Evolutionary conservation across 2,888 invertebrate species (phyloP), one percentile per base, ranked within the genome.

Genomic region (Thysanoteuthis rhombus): DNA sequence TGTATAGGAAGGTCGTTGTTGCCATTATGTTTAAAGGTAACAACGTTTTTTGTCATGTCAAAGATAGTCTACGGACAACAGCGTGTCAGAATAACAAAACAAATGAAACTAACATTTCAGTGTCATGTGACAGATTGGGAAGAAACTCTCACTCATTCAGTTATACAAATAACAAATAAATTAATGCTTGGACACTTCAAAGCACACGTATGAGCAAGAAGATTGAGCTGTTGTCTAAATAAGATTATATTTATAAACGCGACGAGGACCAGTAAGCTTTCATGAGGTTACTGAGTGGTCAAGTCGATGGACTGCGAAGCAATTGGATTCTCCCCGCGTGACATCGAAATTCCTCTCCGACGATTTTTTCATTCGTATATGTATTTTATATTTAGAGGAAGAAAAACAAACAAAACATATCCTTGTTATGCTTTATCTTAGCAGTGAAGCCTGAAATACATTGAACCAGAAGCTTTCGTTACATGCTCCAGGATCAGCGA

Each of bases 221-320:
- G n/a, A 75, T 1, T 19, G n/a, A 10, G 6, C 0, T 12, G 10
- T n/a, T 75, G 8, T 75, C 32, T 1, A 58, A 58, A 58, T 58
- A 58, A 28, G 42, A 4, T n/a, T 42, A 58, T 58, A 58, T 0
- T 42, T 42, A 42, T 42, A 42, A 0, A 42, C 42, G 16, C 3
- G 6, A 22, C 12, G 19, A 75, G 0, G 16, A 4, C 16, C n/a
- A 12, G 0, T 1, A 0, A 8, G n/a, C 36, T 1, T 6, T 25
- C n/a, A 75, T n/a, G n/a, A 75, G 75, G 75, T 75, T n/a, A n/a
- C 75, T n/a, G 75, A 75, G 75, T 75, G 75, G 75, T 75, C 36
- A 75, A 75, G 75, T n/a, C 75, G 75, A 75, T 75, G 75, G 75
- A 75, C 75, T 75, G 75, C 75, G n/a, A 75, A 75, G n/a, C 75